Base-by-base conservation (phyloP, 2,888 invertebrate genomes). In the Polylopha cassiicola region DNA sequence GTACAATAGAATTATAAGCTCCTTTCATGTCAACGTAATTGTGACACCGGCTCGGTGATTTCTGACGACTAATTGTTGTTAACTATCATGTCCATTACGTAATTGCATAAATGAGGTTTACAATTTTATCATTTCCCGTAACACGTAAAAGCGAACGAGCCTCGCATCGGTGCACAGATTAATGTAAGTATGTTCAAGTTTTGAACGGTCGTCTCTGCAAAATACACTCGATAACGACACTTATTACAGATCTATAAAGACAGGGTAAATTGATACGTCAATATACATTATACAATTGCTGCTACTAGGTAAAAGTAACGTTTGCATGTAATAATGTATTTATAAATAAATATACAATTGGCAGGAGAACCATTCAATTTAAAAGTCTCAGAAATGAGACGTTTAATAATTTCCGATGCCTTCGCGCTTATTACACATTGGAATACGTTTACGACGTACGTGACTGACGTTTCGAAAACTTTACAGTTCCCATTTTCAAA, bases 1-100 rank as follows among this genome's bases (percentile, higher is more conserved):
- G 46, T 43, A 53, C 57, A 56, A 55, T 60, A 53, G 50, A 53
- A 58, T 57, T 52, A 55, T 53, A 44, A 53, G 48, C 52, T 52
- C 51, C 53, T 57, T 61, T 54, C 52, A 41, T 41, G 29, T 39
- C 10, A 27, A 43, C 39, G 36, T 48, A 47, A 44, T 47, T 51
- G 45, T 50, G 44, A 41, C 31, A 10, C 23, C 4, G 28, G 18
- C 33, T 18, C 33, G 33, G 28, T 39, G 18, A 18, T 23, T 27
- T 23, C 22, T 20, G 24, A 17, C 7, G 5, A 24, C 10, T 41
- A 34, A 34, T 41, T 41, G 24, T 8, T 24, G 16, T 17, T 34
- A 20, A 29, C 29, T 24, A 29, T 18, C 27, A 33, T 20, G 14
- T 30, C n/a, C 13, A 34, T 29, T 18, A 23, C 6, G 13, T 11